Percentiles rank a stretch among this genome's conserved stretches.
phyloP scores from a whole-genome alignment of 2,113 vertebrate genomes.

The Anoura caudifer region DNA sequence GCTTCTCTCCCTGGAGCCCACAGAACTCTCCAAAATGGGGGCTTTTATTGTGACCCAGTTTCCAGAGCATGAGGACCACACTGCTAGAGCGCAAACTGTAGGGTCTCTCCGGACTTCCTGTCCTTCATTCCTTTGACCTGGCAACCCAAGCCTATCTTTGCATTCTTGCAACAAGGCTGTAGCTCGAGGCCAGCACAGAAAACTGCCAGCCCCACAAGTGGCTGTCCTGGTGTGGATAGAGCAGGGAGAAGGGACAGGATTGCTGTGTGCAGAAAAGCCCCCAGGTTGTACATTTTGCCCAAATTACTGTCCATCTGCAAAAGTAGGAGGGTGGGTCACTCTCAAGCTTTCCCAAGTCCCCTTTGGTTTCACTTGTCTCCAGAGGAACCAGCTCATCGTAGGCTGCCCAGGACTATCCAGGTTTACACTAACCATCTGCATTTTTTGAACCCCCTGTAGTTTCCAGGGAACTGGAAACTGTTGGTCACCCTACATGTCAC shows the following conservation, averaged over 20 bases:
- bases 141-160: neutral
- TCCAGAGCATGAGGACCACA: too few relatives aligned
- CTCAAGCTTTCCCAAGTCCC: neutral
- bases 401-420: too few relatives aligned
- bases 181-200: neutral
- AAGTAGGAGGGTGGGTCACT: neutral
- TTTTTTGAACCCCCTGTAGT: too few relatives aligned
- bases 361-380: neutral
- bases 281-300: too few relatives aligned
- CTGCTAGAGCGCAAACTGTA: fast-evolving
- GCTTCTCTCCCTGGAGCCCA: neutral
- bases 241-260: neutral
- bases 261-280: neutral
- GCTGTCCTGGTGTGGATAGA: neutral
- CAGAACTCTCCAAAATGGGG: neutral
- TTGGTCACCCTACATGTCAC: neutral
- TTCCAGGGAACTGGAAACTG: fast-evolving
- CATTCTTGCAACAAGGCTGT: too few relatives aligned
- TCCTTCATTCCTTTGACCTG: neutral
- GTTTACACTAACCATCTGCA: neutral
- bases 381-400: fast-evolving
- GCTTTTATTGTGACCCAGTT: neutral
- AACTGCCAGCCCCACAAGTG: fast-evolving
- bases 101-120: fast-evolving
- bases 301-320: neutral